Base-by-base conservation (phyloP, 2,888 invertebrate genomes). In the Acleris emargana region DNA sequence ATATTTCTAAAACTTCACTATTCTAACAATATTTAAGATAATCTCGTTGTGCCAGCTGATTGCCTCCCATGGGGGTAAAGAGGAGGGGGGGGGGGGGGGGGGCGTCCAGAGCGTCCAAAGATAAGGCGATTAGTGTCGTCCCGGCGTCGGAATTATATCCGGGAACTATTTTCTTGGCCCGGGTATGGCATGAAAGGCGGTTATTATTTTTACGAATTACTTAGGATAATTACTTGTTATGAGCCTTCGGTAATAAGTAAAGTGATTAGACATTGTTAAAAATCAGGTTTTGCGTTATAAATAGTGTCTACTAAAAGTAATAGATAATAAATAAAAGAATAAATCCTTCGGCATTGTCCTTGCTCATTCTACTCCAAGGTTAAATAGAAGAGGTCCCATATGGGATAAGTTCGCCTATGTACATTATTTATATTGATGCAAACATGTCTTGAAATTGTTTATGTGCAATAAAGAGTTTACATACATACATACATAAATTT, bases 71-170 rank as follows among this genome's bases (percentile, higher is more conserved):
- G 49, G 28, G 43, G 57, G 17, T 16, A 16, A 45, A n/a, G 45
- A 45, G 45, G 43, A n/a, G 51, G 7, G 17, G 25, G 13, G 25
- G 49, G 28, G 43, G 57, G 17, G 45, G 43, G 17, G 51, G 7
- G 17, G 25, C 6, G 25, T 17, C 42, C 51, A 49, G 43, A 63
- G 63, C 47, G 53, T 51, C 57, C 52, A 22, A 16, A 52, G 52
- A 64, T 64, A 58, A 64, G 63, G 38, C 63, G 63, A 64, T 64
- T 64, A 58, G n/a, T 43, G 51, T 42, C 52, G 50, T 18, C 7
- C 22, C 9, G 47, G 45, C 58, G 20, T 38, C 38, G 49, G 47
- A 28, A 63, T 58, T 63, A 63, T 42, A 28, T 57, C 50, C 50
- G 57, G 57, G n/a, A 58, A 63, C 62, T 58, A 58, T 47, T 45